Conservation (phyloP, 2,888 invertebrate genomes). For the Chloromyia formosa region DNA sequence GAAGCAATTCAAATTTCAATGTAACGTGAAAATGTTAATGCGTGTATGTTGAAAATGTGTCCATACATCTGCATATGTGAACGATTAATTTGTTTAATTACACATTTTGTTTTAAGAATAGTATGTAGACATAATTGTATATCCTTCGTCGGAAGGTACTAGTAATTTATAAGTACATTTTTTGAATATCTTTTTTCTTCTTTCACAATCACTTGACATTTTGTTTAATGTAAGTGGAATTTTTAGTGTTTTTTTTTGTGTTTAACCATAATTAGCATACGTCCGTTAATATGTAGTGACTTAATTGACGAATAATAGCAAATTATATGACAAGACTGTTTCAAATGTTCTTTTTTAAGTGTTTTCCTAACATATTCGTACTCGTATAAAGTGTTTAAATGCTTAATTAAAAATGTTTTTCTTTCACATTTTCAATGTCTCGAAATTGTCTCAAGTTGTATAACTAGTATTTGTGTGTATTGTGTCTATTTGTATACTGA, state of each 20-base stretch:
- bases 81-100: slow-evolving; percentile 26
- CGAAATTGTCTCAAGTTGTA: background rate
- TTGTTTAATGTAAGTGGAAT: background rate
- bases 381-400: too few species aligned
- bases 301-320: slow-evolving; percentile 50
- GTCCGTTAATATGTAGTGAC: slow-evolving; percentile 48
- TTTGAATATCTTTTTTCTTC: slow-evolving; percentile 14
- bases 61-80: background rate
- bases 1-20: slow-evolving; percentile 35
- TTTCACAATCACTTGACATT: background rate
- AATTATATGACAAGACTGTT: slow-evolving; percentile 54
- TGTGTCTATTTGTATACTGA: background rate
- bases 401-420: slow-evolving; percentile 20
- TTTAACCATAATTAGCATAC: slow-evolving; percentile 10
- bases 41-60: background rate
- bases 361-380: too few species aligned
- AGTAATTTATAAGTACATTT: slow-evolving; percentile 26
- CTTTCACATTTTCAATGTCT: slow-evolving; percentile 9
- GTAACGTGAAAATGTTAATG: slow-evolving; percentile 29
- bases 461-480: background rate
- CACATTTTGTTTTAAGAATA: background rate
- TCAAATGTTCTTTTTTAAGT: slow-evolving; percentile 32
- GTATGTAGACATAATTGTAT: background rate
- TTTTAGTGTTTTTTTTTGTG: slow-evolving; percentile 11
- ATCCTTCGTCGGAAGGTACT: slow-evolving; percentile 28